Percentiles rank a stretch among this genome's conserved stretches.
Conservation (phyloP, 1,140 invertebrate genomes). For the Drosophila melanica region DNA sequence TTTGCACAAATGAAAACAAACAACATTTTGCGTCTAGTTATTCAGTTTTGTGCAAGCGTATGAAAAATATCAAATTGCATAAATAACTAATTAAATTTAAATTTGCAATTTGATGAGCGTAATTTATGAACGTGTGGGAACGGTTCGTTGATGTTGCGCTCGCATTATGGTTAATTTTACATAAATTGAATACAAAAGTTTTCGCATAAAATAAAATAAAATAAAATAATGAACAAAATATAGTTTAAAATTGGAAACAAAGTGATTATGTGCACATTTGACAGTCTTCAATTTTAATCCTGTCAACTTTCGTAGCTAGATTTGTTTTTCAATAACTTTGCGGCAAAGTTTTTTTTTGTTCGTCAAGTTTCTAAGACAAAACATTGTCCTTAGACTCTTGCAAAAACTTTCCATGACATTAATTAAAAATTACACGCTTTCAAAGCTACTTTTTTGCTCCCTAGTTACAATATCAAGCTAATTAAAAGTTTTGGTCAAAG, state of each 20-base stretch:
- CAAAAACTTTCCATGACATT: conserved; percentile 50
- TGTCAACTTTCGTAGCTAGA: conserved; percentile 7
- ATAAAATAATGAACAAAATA: background rate
- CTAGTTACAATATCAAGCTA: conserved; percentile 69
- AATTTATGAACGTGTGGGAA: conserved; percentile 68
- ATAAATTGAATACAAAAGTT: conserved; percentile 7
- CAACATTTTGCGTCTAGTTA: conserved; percentile 33
- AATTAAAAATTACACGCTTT: conserved; percentile 65
- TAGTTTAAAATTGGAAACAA: conserved; percentile 2
- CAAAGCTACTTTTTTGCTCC: conserved; percentile 29
- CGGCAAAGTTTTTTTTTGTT: conserved; percentile 18
- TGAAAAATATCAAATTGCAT: conserved; percentile 78
- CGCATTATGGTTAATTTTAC: conserved; percentile 10
- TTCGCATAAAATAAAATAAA: background rate
- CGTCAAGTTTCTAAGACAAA: conserved; percentile 45
- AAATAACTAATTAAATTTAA: conserved; percentile 81
- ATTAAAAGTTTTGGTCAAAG: conserved; percentile 76
- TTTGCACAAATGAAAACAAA: conserved; percentile 68
- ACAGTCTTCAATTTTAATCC: background rate
- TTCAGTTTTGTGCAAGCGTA: conserved; percentile 21
- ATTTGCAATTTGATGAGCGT: conserved; percentile 61
- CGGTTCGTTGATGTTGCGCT: background rate
- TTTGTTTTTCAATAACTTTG: conserved; percentile 48
- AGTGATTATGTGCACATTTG: background rate
- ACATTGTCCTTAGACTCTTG: conserved; percentile 35